Percentiles rank a stretch among this genome's conserved stretches.
Conservation (phyloP, 2,797 vertebrate species). For the Limosa lapponica region DNA sequence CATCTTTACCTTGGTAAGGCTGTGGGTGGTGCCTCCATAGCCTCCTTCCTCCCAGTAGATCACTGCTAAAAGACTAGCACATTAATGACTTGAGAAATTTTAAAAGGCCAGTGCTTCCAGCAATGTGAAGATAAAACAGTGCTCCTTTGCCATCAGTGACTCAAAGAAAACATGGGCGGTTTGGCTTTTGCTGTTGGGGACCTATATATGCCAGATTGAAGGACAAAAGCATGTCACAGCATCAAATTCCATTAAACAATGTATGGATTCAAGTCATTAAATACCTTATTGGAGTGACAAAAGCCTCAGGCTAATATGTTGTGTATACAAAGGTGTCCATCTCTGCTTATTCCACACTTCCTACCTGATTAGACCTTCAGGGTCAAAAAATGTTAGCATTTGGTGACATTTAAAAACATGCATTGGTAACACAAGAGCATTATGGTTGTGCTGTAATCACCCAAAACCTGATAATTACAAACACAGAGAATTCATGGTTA, state of each 20-base stretch:
- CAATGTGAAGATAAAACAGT: not conserved
- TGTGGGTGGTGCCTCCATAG: not conserved
- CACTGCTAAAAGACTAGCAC: not conserved
- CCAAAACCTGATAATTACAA: not conserved
- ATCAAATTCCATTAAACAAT: conserved; percentile 37
- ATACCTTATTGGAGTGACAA: not conserved
- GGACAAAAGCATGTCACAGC: not conserved
- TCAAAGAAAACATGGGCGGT: not conserved
- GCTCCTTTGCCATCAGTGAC: not conserved
- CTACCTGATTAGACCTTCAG: not conserved
- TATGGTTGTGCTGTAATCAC: not conserved
- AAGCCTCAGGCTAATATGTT: not conserved
- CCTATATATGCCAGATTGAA: not conserved
- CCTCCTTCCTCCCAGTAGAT: not conserved
- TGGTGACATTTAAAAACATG: not conserved
- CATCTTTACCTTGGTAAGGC: not conserved
- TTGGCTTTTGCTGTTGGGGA: not conserved
- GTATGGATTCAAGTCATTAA: not conserved
- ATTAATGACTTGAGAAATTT: not conserved
- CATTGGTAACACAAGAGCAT: not conserved
- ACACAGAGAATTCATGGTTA: not conserved
- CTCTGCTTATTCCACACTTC: not conserved
- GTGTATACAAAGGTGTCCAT: not conserved
- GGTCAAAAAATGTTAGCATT: not conserved
- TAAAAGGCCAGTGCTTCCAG: not conserved